Evolutionary conservation across 2,888 invertebrate species (phyloP).

Genomic region (Acanthacorydalis orientalis): DNA sequence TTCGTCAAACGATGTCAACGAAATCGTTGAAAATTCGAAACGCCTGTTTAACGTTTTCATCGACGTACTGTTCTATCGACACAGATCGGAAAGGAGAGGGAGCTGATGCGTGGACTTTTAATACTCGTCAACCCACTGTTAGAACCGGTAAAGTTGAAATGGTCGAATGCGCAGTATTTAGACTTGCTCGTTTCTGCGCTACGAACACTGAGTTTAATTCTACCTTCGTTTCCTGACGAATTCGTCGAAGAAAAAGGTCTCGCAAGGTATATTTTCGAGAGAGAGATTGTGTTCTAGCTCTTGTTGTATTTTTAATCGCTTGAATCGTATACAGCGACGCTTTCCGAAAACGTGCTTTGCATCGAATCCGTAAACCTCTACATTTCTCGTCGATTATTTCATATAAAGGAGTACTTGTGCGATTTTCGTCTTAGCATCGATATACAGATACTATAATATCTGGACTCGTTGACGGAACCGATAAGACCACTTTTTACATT

Average conservation of each 20-base stretch:
- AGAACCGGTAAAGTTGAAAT: slow-evolving; percentile 7
- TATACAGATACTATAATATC: too few species aligned
- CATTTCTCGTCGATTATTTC: too few species aligned
- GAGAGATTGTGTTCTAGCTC: background rate
- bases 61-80: too few species aligned
- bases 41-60: too few species aligned
- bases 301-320: too few species aligned
- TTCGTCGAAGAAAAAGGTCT: slow-evolving; percentile 17
- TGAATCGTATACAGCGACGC: too few species aligned
- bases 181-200: slow-evolving; percentile 16
- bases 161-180: slow-evolving; percentile 16
- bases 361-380: too few species aligned
- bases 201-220: slow-evolving; percentile 15
- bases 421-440: too few species aligned
- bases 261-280: slow-evolving; percentile 13
- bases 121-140: slow-evolving; percentile 13
- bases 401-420: too few species aligned
- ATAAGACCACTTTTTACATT: too few species aligned
- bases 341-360: too few species aligned
- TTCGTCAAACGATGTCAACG: background rate
- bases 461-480: too few species aligned
- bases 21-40: background rate
- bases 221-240: slow-evolving; percentile 15
- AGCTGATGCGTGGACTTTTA: slow-evolving; percentile 13
- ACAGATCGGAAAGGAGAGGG: slow-evolving; percentile 15